Conservation (phyloP, 2,888 invertebrate genomes). For the Craniophora ligustri region DNA sequence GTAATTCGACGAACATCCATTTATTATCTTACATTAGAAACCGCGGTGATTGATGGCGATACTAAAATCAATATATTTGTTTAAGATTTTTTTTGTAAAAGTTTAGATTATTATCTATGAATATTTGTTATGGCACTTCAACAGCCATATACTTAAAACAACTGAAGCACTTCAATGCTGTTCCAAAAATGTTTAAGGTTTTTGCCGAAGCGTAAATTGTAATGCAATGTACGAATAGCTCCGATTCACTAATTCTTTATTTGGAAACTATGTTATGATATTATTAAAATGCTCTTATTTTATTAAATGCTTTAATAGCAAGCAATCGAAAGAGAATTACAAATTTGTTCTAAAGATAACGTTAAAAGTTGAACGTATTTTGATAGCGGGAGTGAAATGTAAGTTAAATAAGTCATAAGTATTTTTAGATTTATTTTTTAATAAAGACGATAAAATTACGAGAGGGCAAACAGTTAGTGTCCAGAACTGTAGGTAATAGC, state of each 20-base stretch:
- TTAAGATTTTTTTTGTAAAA: constrained; percentile 15
- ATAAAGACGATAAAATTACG: constrained; percentile 10
- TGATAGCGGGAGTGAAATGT: constrained; percentile 20
- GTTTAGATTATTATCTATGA: constrained; percentile 2
- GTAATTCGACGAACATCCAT: constrained; percentile 12
- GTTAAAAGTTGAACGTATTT: constrained; percentile 12
- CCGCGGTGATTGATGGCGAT: constrained; percentile 26
- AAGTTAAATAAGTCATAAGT: constrained; percentile 18
- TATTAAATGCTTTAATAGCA: constrained; percentile 7
- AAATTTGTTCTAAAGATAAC: constrained; percentile 17
- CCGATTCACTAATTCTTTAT: constrained; percentile 14
- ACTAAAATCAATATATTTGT: constrained; percentile 14
- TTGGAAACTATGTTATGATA: constrained; percentile 14
- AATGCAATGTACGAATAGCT: too few relatives aligned
- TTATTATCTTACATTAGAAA: constrained; percentile 29
- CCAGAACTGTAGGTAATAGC: neutral
- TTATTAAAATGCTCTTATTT: too few relatives aligned
- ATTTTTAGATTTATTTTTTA: constrained; percentile 16
- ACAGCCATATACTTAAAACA: constrained; percentile 46
- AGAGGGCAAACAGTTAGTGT: neutral
- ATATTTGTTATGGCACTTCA: constrained; percentile 40
- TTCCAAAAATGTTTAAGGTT: constrained; percentile 1
- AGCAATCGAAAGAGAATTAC: constrained; percentile 4
- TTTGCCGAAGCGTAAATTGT: neutral
- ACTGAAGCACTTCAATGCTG: constrained; percentile 30